Percentiles rank a stretch among this genome's conserved stretches.
Conservation (phyloP, 2,113 vertebrate species). For the Gobius niger region DNA sequence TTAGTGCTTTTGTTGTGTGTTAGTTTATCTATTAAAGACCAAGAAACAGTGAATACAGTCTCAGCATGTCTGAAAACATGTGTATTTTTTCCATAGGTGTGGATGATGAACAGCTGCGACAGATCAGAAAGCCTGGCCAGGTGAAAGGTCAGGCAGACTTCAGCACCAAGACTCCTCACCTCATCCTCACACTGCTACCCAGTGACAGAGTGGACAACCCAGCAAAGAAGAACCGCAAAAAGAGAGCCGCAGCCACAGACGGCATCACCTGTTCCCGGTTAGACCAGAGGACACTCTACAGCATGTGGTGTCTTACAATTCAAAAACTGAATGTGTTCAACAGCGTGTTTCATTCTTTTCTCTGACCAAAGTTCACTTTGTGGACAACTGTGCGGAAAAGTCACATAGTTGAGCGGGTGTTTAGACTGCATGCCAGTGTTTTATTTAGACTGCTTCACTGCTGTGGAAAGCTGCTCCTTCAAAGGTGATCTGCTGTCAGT, state of each 20-base stretch:
- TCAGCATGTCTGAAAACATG: not conserved
- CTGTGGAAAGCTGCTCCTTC: constrained; percentile 50
- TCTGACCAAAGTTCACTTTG: constrained; percentile 32
- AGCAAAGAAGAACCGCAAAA: constrained; percentile 75
- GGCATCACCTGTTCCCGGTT: constrained; percentile 78
- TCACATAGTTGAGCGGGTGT: constrained; percentile 49
- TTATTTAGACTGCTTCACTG: constrained; percentile 63
- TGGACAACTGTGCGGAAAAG: constrained; percentile 44
- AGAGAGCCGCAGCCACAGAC: constrained; percentile 76
- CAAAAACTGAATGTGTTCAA: constrained; percentile 27
- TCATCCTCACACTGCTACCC: constrained; percentile 81
- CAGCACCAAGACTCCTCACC: constrained; percentile 80
- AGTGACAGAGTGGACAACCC: constrained; percentile 76
- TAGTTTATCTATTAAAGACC: not conserved
- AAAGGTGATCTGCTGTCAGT: constrained; percentile 41
- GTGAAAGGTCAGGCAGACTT: constrained; percentile 76
- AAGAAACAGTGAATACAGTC: not conserved
- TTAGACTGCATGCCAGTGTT: constrained; percentile 59
- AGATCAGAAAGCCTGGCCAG: constrained; percentile 61
- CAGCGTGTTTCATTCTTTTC: constrained; percentile 23
- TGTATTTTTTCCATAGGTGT: constrained; percentile 62
- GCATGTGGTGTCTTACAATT: constrained; percentile 26
- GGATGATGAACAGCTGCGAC: constrained; percentile 74
- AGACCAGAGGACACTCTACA: constrained; percentile 19
- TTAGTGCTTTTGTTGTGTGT: constrained; percentile 46